phyloP scores from a whole-genome alignment of 1,140 invertebrate species.

The Mesaphorura yosii region DNA sequence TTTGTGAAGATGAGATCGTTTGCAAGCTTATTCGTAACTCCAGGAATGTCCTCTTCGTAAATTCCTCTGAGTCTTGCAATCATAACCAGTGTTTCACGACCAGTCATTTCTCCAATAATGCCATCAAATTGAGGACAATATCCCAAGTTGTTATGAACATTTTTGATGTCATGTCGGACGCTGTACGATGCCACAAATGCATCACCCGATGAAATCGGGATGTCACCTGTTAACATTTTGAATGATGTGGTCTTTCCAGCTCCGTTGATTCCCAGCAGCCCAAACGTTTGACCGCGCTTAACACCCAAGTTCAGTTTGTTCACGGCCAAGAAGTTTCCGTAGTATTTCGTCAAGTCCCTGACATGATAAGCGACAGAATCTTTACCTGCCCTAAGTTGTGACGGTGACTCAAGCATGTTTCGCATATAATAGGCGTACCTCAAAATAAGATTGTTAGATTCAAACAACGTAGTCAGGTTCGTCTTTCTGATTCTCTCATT shows the following conservation, averaged over 20 bases:
- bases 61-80: slow-evolving; percentile 67
- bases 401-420: background rate
- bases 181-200: slow-evolving; percentile 43
- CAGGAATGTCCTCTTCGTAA: slow-evolving; percentile 34
- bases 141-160: slow-evolving; percentile 41
- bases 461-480: slow-evolving; percentile 28
- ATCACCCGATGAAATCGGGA: slow-evolving; percentile 48
- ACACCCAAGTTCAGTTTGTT: slow-evolving; percentile 55
- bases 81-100: slow-evolving; percentile 60
- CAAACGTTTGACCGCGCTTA: slow-evolving; percentile 27
- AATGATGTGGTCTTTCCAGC: slow-evolving; percentile 77
- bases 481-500: slow-evolving; percentile 36
- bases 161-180: slow-evolving; percentile 39
- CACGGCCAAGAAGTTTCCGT: slow-evolving; percentile 55
- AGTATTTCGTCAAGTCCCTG: slow-evolving; percentile 53
- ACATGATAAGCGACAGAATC: no score
- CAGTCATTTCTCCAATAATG: slow-evolving; percentile 65
- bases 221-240: slow-evolving; percentile 77
- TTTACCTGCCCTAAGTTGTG: slow-evolving; percentile 33
- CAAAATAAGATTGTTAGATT: slow-evolving; percentile 34
- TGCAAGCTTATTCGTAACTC: slow-evolving; percentile 35
- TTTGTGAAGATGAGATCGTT: slow-evolving; percentile 34
- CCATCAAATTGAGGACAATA: slow-evolving; percentile 66
- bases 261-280: slow-evolving; percentile 73
- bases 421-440: slow-evolving; percentile 28